phyloP scores from a whole-genome alignment of 1,140 invertebrate genomes.

The Psilanteris sp. region DNA sequence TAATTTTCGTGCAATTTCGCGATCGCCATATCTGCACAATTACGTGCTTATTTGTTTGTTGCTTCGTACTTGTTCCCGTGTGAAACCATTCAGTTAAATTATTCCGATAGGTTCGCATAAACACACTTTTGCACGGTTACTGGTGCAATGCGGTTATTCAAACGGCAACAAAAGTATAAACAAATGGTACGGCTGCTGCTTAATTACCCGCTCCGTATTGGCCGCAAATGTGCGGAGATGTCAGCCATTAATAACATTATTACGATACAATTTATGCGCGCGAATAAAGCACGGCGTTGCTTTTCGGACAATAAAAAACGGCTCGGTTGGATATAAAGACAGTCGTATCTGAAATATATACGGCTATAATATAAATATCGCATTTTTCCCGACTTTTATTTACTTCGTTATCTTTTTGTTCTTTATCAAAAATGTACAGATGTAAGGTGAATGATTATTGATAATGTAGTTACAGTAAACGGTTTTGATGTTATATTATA shows the following conservation, averaged over 20 bases:
- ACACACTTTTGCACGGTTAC: conserved; percentile 40
- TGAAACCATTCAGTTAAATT: conserved; percentile 63
- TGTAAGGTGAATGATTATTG: too few relatives aligned
- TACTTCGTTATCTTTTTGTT: too few relatives aligned
- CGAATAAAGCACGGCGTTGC: background rate
- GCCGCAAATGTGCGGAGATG: conserved; percentile 56
- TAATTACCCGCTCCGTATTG: conserved; percentile 64
- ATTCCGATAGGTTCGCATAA: conserved; percentile 57
- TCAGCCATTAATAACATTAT: conserved; percentile 67
- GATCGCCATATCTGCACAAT: conserved; percentile 47
- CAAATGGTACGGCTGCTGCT: conserved; percentile 58
- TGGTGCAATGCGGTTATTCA: conserved; percentile 56
- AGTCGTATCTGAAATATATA: too few relatives aligned
- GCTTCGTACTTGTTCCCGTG: conserved; percentile 56
- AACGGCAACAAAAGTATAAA: conserved; percentile 61
- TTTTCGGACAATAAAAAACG: conserved; percentile 15
- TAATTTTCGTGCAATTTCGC: conserved; percentile 35
- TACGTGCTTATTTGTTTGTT: conserved; percentile 57
- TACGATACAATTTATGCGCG: conserved; percentile 39
- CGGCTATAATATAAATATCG: too few relatives aligned
- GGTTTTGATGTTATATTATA: too few relatives aligned
- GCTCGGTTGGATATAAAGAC: background rate
- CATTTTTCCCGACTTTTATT: too few relatives aligned
- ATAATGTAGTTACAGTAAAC: too few relatives aligned
- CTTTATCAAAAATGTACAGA: too few relatives aligned